Percentiles rank a stretch among this genome's conserved stretches.
Evolutionary conservation across 2,113 vertebrate genomes (phyloP).

Genomic region (Ancistrus triradiatus): DNA sequence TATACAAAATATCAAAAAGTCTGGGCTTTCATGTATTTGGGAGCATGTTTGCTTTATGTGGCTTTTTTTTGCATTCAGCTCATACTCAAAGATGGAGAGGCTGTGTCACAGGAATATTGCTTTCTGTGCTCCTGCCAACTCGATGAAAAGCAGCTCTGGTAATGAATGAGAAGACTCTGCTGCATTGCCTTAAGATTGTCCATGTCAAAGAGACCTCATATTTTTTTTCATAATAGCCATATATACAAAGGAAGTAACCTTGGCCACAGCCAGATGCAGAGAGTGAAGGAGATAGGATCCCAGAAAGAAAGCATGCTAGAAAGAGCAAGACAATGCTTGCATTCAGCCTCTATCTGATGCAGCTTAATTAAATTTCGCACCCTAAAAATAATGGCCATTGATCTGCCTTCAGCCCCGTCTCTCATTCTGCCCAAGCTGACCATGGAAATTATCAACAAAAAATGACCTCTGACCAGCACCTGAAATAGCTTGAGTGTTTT

Average conservation of each 20-base stretch:
- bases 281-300: conserved; percentile 2
- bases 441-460: conserved; percentile 24
- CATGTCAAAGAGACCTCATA: conserved; percentile 14
- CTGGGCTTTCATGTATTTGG: conserved; percentile 4
- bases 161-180: conserved; percentile 23
- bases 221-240: conserved; percentile 40
- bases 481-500: conserved; percentile 22
- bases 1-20: neutral
- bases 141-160: conserved; percentile 26
- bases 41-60: neutral
- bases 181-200: conserved; percentile 12
- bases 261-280: conserved; percentile 3
- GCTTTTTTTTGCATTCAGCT: neutral
- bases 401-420: conserved; percentile 8
- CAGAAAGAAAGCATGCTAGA: neutral
- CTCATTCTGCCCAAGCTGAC: conserved; percentile 1
- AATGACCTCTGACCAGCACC: conserved; percentile 34
- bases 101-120: neutral
- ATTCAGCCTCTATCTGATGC: conserved; percentile 37
- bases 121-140: conserved; percentile 14
- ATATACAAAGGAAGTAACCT: conserved; percentile 36
- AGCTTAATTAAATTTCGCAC: conserved; percentile 40
- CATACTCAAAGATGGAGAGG: neutral
- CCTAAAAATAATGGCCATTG: conserved; percentile 34
- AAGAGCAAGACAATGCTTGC: neutral